Conservation (phyloP, 1,140 invertebrate species). For the Carcinoscorpius rotundicauda region DNA sequence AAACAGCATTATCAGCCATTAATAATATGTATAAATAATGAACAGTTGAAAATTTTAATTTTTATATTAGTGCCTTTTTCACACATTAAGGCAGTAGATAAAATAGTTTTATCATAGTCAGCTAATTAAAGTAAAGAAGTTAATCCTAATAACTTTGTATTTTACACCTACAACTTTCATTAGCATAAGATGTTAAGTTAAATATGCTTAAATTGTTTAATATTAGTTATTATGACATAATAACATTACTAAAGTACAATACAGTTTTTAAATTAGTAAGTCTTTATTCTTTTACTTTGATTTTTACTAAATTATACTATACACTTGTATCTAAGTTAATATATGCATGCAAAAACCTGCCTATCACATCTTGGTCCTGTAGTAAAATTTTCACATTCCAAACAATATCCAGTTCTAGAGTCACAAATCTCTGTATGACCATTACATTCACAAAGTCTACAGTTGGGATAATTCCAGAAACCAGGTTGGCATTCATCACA, state of each 20-base stretch:
- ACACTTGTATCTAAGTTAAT: no score
- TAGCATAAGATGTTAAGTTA: no score
- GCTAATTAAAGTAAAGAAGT: no score
- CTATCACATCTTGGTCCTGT: slow-evolving; percentile 45
- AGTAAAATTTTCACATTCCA: slow-evolving; percentile 72
- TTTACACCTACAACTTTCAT: no score
- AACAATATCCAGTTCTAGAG: slow-evolving; percentile 72
- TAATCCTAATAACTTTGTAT: no score
- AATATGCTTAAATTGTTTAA: slow-evolving; percentile 33
- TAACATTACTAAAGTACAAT: slow-evolving; percentile 87
- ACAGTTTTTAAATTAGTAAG: slow-evolving; percentile 44
- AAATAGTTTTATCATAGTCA: no score
- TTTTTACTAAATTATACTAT: neutral
- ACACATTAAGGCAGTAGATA: no score
- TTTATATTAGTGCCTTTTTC: no score
- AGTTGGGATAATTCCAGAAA: slow-evolving; percentile 92
- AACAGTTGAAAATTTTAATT: no score
- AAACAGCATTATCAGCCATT: no score
- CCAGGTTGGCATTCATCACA: slow-evolving; percentile 91
- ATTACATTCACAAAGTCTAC: slow-evolving; percentile 86
- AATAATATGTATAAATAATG: no score
- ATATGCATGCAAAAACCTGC: no score
- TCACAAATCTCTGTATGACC: slow-evolving; percentile 92
- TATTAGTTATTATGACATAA: slow-evolving; percentile 57
- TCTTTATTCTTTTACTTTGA: neutral